Evolutionary conservation across 2,113 vertebrate species (phyloP), one percentile per base, ranked within the genome.

Genomic region (Cochlearius cochlearius): DNA sequence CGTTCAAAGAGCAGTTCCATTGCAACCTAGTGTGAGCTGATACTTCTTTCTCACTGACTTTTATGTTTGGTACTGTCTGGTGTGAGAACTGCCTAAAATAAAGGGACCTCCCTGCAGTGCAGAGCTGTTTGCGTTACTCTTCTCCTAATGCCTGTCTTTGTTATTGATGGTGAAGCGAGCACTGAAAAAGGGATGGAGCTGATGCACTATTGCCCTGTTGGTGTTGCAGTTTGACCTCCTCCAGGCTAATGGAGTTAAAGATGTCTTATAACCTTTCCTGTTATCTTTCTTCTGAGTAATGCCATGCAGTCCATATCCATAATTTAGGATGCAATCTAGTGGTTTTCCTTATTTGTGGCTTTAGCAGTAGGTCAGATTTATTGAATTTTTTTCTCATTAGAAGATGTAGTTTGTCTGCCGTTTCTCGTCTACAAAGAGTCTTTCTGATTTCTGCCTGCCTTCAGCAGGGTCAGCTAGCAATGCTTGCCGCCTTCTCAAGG

Each of bases 391-490:
- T 88, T 86, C 47, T 86, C 34, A 2, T 76, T 77, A 86, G 90
- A 45, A 82, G 72, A 39, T 91, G 43, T 41, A 88, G 34, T 60
- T 83, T 90, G 59, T 87, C 50, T 80, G 55, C 58, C 8, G 3
- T n/a, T 55, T 59, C 52, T 71, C 22, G 45, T 73, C 69, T 79
- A 5, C 45, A 34, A 50, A 56, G 78, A 86, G 14, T 11, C 69
- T 94, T 74, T 86, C 79, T 88, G 92, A 73, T 39, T 93, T 86
- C 73, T 97, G 91, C 67, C 68, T 94, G 64, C 81, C 80, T 94
- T 94, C 76, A 66, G 19, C 85, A 78, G 79, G 66, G 85, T 90
- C 86, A 89, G 88, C 67, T 83, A 45, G 43, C 52, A 83, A 72
- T 83, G n/a, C 67, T 38, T 50, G 21, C 75, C 0, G 25, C 83